Percentiles rank a stretch among this genome's conserved stretches.
Evolutionary conservation across 1,140 invertebrate species (phyloP).

Genomic region (Drosophila tristis): DNA sequence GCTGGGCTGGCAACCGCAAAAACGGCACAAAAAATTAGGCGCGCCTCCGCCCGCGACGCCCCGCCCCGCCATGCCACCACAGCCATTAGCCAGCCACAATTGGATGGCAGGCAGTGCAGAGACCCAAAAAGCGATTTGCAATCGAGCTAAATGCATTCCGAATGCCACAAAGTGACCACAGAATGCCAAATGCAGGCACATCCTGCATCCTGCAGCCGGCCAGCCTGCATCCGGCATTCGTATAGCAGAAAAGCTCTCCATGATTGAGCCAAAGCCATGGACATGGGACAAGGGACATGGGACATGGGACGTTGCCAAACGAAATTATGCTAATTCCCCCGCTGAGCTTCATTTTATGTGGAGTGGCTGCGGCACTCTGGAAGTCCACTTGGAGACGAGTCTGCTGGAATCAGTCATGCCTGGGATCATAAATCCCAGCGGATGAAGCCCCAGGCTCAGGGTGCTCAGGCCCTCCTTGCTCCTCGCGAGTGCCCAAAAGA

Average conservation of each 20-base stretch:
- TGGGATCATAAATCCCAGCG: neutral
- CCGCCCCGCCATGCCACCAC: neutral
- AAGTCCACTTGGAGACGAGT: neutral
- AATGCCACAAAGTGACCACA: constrained; percentile 65
- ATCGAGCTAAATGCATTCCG: constrained; percentile 55
- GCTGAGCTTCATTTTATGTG: constrained; percentile 7
- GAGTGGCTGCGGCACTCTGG: constrained; percentile 5
- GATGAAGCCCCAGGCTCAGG: too few species aligned
- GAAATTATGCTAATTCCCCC: constrained; percentile 37
- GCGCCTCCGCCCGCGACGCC: neutral
- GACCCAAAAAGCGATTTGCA: constrained; percentile 50
- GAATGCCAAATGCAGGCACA: constrained; percentile 64
- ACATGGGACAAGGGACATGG: neutral
- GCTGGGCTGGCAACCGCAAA: too few species aligned
- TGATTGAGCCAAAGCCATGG: constrained; percentile 12
- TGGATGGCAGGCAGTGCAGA: constrained; percentile 19
- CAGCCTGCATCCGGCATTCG: constrained; percentile 2
- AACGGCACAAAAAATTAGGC: too few species aligned
- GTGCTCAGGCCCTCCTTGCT: too few species aligned
- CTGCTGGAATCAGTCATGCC: constrained; percentile 7
- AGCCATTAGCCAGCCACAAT: constrained; percentile 28
- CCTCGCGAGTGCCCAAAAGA: too few species aligned
- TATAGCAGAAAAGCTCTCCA: constrained; percentile 7
- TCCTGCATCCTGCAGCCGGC: constrained; percentile 1
- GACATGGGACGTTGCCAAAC: constrained; percentile 18